Conservation (phyloP, 2,113 vertebrate genomes). For the Cariama cristata region DNA sequence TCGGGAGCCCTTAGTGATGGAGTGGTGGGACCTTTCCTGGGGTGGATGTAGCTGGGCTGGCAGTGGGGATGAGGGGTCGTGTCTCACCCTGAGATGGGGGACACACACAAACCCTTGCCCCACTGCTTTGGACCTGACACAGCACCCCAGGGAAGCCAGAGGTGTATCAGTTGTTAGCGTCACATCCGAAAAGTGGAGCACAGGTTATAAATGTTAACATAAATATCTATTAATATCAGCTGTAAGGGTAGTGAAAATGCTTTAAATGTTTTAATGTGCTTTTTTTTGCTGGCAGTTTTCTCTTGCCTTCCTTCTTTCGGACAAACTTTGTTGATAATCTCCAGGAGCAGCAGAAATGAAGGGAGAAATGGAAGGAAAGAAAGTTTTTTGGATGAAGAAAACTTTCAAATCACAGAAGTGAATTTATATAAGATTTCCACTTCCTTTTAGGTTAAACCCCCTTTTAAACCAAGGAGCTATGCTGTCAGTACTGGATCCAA, state of each 20-base stretch:
- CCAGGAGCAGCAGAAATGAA: neutral
- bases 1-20: neutral
- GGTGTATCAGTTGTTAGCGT: neutral
- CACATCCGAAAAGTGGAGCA: neutral
- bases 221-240: neutral
- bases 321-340: neutral
- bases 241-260: neutral
- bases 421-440: conserved; percentile 15
- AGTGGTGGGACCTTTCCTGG: neutral
- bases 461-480: neutral
- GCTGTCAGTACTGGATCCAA: neutral
- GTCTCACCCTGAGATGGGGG: neutral
- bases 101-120: neutral
- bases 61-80: accelerated
- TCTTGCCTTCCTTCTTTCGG: neutral
- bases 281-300: neutral
- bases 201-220: neutral
- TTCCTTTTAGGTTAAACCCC: conserved; percentile 13
- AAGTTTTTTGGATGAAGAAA: neutral
- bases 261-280: neutral
- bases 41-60: neutral
- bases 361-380: neutral
- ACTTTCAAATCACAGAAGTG: neutral
- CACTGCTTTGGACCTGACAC: neutral
- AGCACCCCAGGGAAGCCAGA: neutral